Evolutionary conservation across 2,888 invertebrate species (phyloP).

Genomic region (Dinocampus coccinellae): DNA sequence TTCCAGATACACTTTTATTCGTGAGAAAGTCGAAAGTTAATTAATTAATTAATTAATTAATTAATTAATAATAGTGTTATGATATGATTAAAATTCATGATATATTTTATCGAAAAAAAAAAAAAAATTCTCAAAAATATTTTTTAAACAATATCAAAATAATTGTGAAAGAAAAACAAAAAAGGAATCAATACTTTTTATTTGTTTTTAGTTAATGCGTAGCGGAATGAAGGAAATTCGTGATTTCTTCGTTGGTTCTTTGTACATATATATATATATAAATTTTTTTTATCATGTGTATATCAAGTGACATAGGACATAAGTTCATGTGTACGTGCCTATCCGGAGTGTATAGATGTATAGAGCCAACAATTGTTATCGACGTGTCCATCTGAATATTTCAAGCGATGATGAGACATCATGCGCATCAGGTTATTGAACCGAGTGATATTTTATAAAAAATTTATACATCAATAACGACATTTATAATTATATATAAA

Average conservation of each 20-base stretch:
- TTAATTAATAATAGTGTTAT: not conserved
- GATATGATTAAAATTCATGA: not conserved
- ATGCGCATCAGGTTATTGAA: constrained; percentile 40
- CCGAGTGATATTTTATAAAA: constrained; percentile 1
- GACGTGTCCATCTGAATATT: constrained; percentile 47
- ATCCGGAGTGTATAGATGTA: constrained; percentile 26
- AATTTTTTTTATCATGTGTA: not conserved
- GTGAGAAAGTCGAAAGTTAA: constrained; percentile 3
- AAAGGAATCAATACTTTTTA: too few species aligned
- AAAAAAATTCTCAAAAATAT: not conserved
- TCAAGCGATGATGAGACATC: constrained; percentile 41
- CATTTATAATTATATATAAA: too few species aligned
- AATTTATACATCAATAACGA: too few species aligned
- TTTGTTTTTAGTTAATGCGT: too few species aligned
- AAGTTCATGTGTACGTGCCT: constrained; percentile 21
- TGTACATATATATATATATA: not conserved
- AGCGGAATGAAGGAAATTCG: too few species aligned
- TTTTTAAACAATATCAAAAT: not conserved
- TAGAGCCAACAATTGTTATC: constrained; percentile 42
- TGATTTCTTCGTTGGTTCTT: too few species aligned
- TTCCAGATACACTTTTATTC: constrained; percentile 23
- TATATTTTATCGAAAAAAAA: too few species aligned
- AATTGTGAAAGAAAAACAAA: too few species aligned
- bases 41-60: too few species aligned
- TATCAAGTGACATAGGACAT: not conserved